These are phyloP conservation scores for Wiebesia pumilae DNA, from an alignment of 1,140 invertebrate genomes.

Conservation along the genomic window DNA sequence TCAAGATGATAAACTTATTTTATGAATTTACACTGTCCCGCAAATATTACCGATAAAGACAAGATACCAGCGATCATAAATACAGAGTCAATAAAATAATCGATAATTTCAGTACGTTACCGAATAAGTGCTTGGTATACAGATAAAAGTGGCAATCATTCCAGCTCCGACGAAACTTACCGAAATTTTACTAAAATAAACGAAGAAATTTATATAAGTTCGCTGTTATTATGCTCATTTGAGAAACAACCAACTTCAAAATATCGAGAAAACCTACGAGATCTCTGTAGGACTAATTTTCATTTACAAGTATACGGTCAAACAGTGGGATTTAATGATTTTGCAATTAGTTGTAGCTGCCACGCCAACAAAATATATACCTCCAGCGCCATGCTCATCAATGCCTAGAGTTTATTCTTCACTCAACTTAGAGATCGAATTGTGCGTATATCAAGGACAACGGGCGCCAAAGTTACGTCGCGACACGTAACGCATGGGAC, in stretches of 20 bases:
- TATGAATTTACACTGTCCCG: background rate
- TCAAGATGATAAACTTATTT: background rate
- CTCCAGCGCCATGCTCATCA: background rate
- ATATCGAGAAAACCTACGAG: too few relatives aligned
- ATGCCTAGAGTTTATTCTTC: slow-evolving; percentile 25
- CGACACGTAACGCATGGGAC: slow-evolving; percentile 28
- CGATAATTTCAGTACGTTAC: slow-evolving; percentile 32
- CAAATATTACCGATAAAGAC: background rate
- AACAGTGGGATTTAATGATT: background rate
- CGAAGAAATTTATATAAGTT: background rate
- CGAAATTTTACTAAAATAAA: slow-evolving; percentile 34
- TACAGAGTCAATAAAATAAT: background rate
- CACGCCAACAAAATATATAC: background rate
- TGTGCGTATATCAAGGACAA: slow-evolving; percentile 16
- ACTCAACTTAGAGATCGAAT: slow-evolving; percentile 13
- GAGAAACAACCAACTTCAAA: too few relatives aligned
- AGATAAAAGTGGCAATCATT: background rate
- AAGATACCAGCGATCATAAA: background rate
- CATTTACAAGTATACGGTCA: background rate
- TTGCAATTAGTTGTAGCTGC: background rate
- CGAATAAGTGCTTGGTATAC: background rate
- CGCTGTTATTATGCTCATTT: too few relatives aligned
- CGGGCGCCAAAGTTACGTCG: slow-evolving; percentile 35
- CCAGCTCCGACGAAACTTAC: background rate
- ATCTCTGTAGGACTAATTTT: too few relatives aligned